These are phyloP conservation scores for Bombus balteatus DNA, from an alignment of 1,140 invertebrate species.

Conservation along the genomic window DNA sequence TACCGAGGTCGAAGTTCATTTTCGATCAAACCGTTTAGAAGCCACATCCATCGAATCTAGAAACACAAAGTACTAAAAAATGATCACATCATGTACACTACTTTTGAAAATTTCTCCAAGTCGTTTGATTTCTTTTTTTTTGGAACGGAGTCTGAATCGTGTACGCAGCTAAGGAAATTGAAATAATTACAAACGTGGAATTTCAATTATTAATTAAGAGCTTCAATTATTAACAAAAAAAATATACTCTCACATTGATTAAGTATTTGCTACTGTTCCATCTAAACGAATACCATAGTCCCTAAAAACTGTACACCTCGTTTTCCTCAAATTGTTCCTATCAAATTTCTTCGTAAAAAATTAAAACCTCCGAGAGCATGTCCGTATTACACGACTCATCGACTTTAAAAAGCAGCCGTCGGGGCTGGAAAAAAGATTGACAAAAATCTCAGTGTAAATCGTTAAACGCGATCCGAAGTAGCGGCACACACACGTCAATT, in stretches of 20 bases:
- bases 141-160: too few relatives aligned
- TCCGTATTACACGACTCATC: neutral
- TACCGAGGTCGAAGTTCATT: neutral
- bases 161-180: too few relatives aligned
- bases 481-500: constrained; percentile 28
- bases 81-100: too few relatives aligned
- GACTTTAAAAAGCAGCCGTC: neutral
- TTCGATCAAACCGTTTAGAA: neutral
- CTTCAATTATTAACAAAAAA: too few relatives aligned
- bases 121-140: too few relatives aligned
- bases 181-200: too few relatives aligned
- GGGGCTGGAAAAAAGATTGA: neutral
- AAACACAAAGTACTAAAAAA: too few relatives aligned
- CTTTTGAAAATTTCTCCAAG: neutral
- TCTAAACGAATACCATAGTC: neutral
- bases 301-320: neutral
- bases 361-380: too few relatives aligned
- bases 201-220: too few relatives aligned
- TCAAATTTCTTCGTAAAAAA: neutral
- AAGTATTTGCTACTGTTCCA: neutral
- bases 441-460: constrained; percentile 38
- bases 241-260: neutral
- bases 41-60: too few relatives aligned
- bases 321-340: neutral
- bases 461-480: constrained; percentile 48